Conservation (phyloP, 2,113 vertebrate species). For the Perca schrenkii region DNA sequence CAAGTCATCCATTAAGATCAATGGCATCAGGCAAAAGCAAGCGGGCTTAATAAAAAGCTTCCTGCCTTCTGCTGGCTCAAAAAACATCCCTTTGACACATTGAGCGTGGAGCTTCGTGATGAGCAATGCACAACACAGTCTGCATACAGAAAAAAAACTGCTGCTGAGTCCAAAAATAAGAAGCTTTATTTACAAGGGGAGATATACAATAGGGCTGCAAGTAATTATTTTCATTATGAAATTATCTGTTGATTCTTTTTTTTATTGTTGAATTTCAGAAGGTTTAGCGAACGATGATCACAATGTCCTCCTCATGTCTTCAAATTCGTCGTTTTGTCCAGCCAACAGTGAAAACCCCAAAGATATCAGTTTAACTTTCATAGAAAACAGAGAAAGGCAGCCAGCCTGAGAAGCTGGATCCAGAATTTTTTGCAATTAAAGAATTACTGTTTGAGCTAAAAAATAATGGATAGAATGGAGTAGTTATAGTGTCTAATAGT, state of each 20-base stretch:
- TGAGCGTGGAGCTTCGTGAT: background rate
- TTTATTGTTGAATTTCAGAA: background rate
- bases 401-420: background rate
- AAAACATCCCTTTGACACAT: constrained; percentile 35
- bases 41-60: constrained; percentile 58
- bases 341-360: too few species aligned
- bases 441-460: too few species aligned
- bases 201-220: background rate
- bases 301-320: background rate
- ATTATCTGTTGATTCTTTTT: background rate
- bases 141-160: background rate
- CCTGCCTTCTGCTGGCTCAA: constrained; percentile 26
- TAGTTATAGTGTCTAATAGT: background rate
- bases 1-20: constrained; percentile 64
- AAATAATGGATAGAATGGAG: too few species aligned
- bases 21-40: constrained; percentile 36
- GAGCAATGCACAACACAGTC: background rate
- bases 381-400: background rate
- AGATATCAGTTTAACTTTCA: background rate
- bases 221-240: background rate
- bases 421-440: background rate
- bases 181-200: background rate
- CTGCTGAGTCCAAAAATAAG: background rate
- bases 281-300: background rate
- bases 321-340: background rate